Evolutionary conservation across 2,113 vertebrate genomes (phyloP).

Genomic region (Chlamydotis undulata): DNA sequence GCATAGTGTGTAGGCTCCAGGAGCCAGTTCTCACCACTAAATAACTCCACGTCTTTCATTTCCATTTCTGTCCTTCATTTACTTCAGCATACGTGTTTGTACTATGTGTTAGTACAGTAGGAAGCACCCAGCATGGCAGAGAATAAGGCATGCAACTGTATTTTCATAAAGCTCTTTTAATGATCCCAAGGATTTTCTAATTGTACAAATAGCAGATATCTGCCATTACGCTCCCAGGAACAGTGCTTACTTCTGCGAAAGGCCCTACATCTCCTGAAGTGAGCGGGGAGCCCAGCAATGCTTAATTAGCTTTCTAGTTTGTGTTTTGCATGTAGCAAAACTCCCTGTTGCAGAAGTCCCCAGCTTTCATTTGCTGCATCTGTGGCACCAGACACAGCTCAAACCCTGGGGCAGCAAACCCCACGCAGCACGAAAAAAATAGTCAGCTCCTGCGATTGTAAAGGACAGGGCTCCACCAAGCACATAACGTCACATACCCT

Average conservation of each 20-base stretch:
- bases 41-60: conserved; percentile 29
- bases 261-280: not conserved
- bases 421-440: rapidly evolving
- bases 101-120: not conserved
- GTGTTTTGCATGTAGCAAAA: not conserved
- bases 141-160: not conserved
- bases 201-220: conserved; percentile 48
- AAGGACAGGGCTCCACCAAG: not conserved
- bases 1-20: not conserved
- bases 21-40: conserved; percentile 12
- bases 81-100: not conserved
- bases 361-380: not conserved
- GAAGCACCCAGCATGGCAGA: conserved; percentile 23
- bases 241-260: conserved; percentile 21
- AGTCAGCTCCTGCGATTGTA: not conserved
- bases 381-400: not conserved
- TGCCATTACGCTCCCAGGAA: not conserved
- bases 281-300: not conserved
- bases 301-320: not conserved
- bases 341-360: not conserved
- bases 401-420: not conserved
- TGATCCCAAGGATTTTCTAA: not conserved
- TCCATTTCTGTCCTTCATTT: conserved; percentile 42
- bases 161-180: conserved; percentile 12
- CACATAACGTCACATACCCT: rapidly evolving